A percentile compares a stretch with the other conserved stretches of the same genome.
Evolutionary conservation across 2,113 vertebrate genomes (phyloP).

Genomic region (Lagopus muta): DNA sequence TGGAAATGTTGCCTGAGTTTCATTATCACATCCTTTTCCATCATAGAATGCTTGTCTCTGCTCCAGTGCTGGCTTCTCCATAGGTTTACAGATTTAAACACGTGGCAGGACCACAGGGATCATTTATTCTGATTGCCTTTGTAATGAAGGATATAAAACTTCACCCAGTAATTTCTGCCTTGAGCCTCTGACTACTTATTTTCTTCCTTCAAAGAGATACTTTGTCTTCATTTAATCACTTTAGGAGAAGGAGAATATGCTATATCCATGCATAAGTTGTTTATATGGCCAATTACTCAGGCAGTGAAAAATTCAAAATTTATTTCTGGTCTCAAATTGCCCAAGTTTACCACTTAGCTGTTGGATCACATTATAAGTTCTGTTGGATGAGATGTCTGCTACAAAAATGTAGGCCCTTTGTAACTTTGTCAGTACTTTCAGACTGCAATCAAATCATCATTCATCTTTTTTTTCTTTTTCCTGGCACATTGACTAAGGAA

Average conservation of each 20-base stretch:
- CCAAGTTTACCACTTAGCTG: background rate
- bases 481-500: background rate
- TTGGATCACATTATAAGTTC: background rate
- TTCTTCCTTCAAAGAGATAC: background rate
- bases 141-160: background rate
- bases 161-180: background rate
- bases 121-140: background rate
- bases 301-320: background rate
- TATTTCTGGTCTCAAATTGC: background rate
- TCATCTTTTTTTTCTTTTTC: background rate
- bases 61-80: background rate
- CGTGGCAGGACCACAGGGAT: background rate
- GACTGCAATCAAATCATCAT: background rate
- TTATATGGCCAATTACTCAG: background rate
- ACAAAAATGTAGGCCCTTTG: background rate
- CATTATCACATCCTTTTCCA: background rate
- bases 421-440: background rate
- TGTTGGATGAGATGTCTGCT: background rate
- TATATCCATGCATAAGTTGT: background rate
- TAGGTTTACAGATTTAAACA: background rate
- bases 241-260: background rate
- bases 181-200: background rate
- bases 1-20: background rate
- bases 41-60: background rate
- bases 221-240: background rate